Evolutionary conservation across 1,140 invertebrate species (phyloP), one percentile per base, ranked within the genome.

Genomic region (Archivesica marissinica): DNA sequence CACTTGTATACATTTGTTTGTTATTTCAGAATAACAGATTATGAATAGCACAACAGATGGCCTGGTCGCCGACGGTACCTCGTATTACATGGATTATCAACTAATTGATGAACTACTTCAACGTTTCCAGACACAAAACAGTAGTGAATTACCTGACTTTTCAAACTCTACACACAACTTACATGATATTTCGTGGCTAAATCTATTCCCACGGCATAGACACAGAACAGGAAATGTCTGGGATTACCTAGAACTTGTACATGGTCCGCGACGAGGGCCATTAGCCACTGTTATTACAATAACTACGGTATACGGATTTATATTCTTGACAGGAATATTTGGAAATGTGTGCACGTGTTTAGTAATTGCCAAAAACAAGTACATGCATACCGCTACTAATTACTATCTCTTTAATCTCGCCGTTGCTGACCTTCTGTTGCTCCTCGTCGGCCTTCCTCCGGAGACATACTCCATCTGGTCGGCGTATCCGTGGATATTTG

Each of bases 341-440:
- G 93, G 93, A 13, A 93, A 93, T 84, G 86, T 92, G 23, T 92
- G 88, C 76, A 93, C 92, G 17, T 93, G 92, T 72, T 80, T 93
- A 44, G 92, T 93, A 9, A 92, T 93, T 33, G 87, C 86, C 1
- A 90, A 88, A 72, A 93, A 92, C 68, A 93, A 92, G 66, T 90
- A 89, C 74, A 95, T 95, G 95, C 95, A 95, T 87, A 95, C 95
- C 2, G 94, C 94, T 6, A 96, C 95, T 39, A 99, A 99, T 92
- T 98, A 97, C 90, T 99, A 99, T 92, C 95, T 99, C 56, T 99
- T 98, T 93, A 97, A 96, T 92, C 95, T 99, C 89, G 98, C 98
- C 7, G 95, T 99, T 54, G 98, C 98, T 0, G 99, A 99, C 93
- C 95, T 99, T 30, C 93, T 99, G 11, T 94, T 99, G 4, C 95